Evolutionary conservation across 2,113 vertebrate species (phyloP).

Genomic region (Aspidoscelis tigris): DNA sequence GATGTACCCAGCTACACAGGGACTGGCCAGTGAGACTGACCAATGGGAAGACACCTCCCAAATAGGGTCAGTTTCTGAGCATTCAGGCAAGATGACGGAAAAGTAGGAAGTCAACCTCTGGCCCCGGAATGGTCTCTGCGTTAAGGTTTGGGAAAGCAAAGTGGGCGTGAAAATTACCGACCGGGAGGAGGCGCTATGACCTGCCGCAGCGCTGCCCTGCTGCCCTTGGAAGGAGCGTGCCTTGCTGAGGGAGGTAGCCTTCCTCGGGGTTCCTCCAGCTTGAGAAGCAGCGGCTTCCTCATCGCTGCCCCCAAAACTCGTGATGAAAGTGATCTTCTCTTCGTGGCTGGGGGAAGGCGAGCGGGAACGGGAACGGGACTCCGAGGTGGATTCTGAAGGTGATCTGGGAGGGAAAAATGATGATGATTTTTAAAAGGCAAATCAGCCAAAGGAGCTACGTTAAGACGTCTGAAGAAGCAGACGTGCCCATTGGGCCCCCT

Average conservation of each 20-base stretch:
- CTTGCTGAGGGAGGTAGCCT: slow-evolving; percentile 70
- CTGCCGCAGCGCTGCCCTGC: slow-evolving; percentile 80
- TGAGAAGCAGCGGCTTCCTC: slow-evolving; percentile 80
- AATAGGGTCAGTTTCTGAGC: not conserved
- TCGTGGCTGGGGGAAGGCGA: slow-evolving; percentile 81
- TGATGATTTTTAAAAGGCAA: too few species aligned
- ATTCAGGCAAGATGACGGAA: not conserved
- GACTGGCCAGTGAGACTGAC: not conserved
- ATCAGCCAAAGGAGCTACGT: fast-evolving
- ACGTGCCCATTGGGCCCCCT: too few species aligned
- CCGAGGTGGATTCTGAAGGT: slow-evolving; percentile 85
- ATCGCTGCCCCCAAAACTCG: slow-evolving; percentile 94
- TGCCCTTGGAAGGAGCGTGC: slow-evolving; percentile 67
- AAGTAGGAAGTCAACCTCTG: slow-evolving; percentile 9
- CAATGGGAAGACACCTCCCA: not conserved
- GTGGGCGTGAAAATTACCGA: slow-evolving; percentile 89
- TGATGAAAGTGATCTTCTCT: slow-evolving; percentile 96
- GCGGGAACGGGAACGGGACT: slow-evolving; percentile 86
- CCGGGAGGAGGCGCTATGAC: slow-evolving; percentile 95
- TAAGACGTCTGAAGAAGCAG: too few species aligned
- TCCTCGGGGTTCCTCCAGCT: slow-evolving; percentile 54
- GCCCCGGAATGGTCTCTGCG: slow-evolving; percentile 31
- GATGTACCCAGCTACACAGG: not conserved
- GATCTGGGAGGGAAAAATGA: slow-evolving; percentile 35
- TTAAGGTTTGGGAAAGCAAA: slow-evolving; percentile 43